phyloP scores from a whole-genome alignment of 2,113 vertebrate species.

The Chitala chitala region DNA sequence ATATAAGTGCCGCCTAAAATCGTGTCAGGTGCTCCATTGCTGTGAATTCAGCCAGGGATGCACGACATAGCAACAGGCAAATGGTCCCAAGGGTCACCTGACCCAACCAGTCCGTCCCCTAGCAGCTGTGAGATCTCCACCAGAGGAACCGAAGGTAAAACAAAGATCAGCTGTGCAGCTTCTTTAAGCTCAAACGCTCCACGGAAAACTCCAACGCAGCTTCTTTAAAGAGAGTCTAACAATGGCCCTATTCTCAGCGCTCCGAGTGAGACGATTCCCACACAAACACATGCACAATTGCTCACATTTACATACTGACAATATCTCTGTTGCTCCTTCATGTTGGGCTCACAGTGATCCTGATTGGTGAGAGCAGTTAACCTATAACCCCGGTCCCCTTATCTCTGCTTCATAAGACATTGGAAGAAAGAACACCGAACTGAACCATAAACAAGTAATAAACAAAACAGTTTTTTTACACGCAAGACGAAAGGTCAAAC shows the following conservation, averaged over 20 bases:
- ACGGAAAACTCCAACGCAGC: neutral
- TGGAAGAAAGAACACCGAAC: slow-evolving; percentile 28
- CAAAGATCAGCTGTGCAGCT: neutral
- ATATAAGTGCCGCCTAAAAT: too few species aligned
- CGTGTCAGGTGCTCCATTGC: too few species aligned
- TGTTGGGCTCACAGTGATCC: slow-evolving; percentile 52
- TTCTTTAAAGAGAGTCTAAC: too few species aligned
- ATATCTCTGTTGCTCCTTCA: slow-evolving; percentile 23
- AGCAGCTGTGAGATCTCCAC: too few species aligned
- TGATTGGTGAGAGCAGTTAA: slow-evolving; percentile 55
- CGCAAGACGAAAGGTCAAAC: slow-evolving; percentile 35
- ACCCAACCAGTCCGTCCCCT: too few species aligned
- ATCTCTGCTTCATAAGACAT: neutral
- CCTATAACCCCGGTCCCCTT: slow-evolving; percentile 39
- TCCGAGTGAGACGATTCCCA: neutral
- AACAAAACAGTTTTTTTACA: slow-evolving; percentile 37
- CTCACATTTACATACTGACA: slow-evolving; percentile 49
- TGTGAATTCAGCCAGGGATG: too few species aligned
- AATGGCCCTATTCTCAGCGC: too few species aligned
- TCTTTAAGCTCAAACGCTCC: neutral
- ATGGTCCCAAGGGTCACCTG: neutral
- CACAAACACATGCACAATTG: neutral
- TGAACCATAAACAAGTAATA: slow-evolving; percentile 1
- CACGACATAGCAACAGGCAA: too few species aligned
- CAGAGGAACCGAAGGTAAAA: too few species aligned